Conservation (phyloP, 2,888 invertebrate genomes). For the Drosophila percnosoma region DNA sequence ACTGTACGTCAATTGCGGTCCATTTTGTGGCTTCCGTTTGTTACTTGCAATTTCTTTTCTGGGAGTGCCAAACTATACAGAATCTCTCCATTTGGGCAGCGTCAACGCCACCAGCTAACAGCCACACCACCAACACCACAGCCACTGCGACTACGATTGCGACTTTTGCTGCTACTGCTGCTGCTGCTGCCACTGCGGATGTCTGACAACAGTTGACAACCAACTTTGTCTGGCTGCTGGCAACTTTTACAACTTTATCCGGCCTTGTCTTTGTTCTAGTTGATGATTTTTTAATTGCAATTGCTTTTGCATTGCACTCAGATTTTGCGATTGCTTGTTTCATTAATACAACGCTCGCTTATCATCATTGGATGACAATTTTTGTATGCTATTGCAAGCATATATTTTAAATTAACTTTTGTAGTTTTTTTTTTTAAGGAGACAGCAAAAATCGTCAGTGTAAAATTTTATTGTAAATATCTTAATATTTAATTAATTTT, state of each 20-base stretch:
- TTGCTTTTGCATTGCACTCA: constrained; percentile 48
- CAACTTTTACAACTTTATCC: constrained; percentile 63
- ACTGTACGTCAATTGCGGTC: constrained; percentile 78
- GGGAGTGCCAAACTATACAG: constrained; percentile 31
- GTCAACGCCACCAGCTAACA: constrained; percentile 2
- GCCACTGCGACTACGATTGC: constrained; percentile 19
- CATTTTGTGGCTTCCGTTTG: constrained; percentile 77
- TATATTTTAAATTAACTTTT: not conserved
- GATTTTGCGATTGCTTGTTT: constrained; percentile 52
- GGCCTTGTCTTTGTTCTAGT: constrained; percentile 53
- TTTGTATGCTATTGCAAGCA: constrained; percentile 30
- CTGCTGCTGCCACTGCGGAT: constrained; percentile 47
- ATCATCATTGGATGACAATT: constrained; percentile 51
- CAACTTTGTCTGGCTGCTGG: constrained; percentile 56
- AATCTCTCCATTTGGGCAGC: constrained; percentile 23
- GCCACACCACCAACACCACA: not conserved
- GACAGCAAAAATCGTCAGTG: not conserved
- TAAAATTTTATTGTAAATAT: not conserved
- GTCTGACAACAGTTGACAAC: constrained; percentile 66
- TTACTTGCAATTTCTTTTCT: constrained; percentile 73
- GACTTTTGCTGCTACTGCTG: constrained; percentile 11
- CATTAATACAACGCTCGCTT: constrained; percentile 50
- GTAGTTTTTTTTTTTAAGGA: not conserved
- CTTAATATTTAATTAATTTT: constrained; percentile 18
- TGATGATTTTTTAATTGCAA: constrained; percentile 79